A percentile compares a stretch with the other conserved stretches of the same genome.
phyloP scores from a whole-genome alignment of 1,140 invertebrate genomes.

The Brachionus plicatilis region DNA sequence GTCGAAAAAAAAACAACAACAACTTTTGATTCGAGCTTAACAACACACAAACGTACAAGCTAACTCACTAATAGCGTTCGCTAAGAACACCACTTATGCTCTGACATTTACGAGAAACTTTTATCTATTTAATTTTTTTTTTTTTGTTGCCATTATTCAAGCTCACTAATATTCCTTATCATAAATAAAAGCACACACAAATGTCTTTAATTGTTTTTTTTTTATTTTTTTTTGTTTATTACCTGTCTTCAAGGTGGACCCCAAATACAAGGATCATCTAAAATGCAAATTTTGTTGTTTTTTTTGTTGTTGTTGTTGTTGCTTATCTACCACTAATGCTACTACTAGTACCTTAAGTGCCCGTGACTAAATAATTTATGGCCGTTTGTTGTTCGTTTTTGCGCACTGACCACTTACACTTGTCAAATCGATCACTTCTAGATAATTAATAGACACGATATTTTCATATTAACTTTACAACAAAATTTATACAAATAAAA shows the following conservation, averaged over 20 bases:
- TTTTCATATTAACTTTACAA: neutral
- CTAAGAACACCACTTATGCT: neutral
- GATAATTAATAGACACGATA: constrained; percentile 27
- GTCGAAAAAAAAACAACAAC: neutral
- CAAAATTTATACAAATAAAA: neutral
- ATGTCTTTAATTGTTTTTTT: constrained; percentile 35
- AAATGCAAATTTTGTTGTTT: neutral
- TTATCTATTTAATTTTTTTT: neutral
- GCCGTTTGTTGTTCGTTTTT: neutral
- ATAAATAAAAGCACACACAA: neutral
- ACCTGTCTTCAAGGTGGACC: neutral
- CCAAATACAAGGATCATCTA: constrained; percentile 20
- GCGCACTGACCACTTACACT: neutral
- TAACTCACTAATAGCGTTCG: neutral
- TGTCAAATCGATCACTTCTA: neutral
- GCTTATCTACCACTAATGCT: neutral
- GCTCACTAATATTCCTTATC: neutral
- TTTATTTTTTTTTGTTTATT: neutral
- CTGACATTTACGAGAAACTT: constrained; percentile 32
- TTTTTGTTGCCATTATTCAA: constrained; percentile 23
- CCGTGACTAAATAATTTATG: constrained; percentile 15
- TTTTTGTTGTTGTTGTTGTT: neutral
- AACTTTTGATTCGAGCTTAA: neutral
- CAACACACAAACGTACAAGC: neutral
- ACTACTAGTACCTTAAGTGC: neutral